Percentiles rank a stretch among this genome's conserved stretches.
Conservation (phyloP, 35 echinoderm and acorn worm species). For the Hemicentrotus pulcherrimus region DNA sequence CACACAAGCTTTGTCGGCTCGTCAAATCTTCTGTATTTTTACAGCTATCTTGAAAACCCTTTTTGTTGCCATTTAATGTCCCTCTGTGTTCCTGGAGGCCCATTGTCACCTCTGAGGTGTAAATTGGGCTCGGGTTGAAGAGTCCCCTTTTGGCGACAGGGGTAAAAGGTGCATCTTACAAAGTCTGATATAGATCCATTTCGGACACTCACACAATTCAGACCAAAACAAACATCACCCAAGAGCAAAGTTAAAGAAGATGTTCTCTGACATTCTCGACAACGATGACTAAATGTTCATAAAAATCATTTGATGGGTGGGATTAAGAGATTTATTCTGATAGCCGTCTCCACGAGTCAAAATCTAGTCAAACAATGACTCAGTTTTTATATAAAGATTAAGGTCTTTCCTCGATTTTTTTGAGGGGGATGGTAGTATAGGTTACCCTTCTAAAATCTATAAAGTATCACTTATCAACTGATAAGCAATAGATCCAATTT, state of each 20-base stretch:
- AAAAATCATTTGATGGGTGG: neutral
- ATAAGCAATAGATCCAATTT: no score
- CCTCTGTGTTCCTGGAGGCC: neutral
- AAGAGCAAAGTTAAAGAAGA: neutral
- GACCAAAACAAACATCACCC: conserved; percentile 31
- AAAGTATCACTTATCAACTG: no score
- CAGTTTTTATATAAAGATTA: neutral
- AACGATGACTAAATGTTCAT: neutral
- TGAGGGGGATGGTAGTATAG: no score
- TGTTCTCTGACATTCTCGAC: neutral
- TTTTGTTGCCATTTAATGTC: conserved; percentile 18
- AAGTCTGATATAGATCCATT: conserved; percentile 37
- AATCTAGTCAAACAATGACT: neutral
- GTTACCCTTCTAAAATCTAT: no score
- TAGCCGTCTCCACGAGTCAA: neutral
- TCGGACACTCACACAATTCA: neutral
- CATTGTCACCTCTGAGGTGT: neutral
- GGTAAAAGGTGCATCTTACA: conserved; percentile 38
- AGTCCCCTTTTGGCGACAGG: conserved; percentile 4
- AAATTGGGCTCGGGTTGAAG: neutral
- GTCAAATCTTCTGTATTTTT: conserved; percentile 3
- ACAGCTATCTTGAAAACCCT: conserved; percentile 1
- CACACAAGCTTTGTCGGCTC: neutral
- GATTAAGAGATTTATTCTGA: neutral
- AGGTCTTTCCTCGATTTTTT: no score